Conservation (phyloP, 2,888 invertebrate species). For the Cheilosia vernalis region DNA sequence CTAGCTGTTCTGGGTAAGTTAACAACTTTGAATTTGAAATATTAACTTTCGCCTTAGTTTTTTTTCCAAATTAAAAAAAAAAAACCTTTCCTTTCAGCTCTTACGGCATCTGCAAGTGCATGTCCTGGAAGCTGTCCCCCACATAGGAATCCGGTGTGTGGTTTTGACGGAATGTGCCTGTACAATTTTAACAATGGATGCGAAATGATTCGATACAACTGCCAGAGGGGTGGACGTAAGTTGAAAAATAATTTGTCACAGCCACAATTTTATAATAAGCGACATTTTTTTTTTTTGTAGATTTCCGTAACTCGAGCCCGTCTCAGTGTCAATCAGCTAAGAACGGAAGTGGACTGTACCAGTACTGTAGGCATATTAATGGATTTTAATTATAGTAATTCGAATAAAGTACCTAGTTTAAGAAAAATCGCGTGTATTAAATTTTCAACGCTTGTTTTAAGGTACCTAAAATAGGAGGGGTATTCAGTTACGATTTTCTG, state of each 20-base stretch:
- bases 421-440: not conserved
- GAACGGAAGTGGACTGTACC: conserved; percentile 26
- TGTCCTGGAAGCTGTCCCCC: conserved; percentile 60
- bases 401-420: not conserved
- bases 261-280: not conserved
- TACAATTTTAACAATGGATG: conserved; percentile 62
- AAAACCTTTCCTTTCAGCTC: not conserved
- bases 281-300: conserved; percentile 5
- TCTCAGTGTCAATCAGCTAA: conserved; percentile 51
- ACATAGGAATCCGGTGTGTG: conserved; percentile 41
- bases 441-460: no score
- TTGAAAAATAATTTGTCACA: not conserved
- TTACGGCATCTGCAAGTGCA: conserved; percentile 15
- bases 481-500: no score
- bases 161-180: conserved; percentile 66
- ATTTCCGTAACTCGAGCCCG: conserved; percentile 46
- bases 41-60: not conserved
- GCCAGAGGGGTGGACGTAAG: conserved; percentile 56
- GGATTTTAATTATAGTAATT: conserved; percentile 32
- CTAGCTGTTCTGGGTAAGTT: conserved; percentile 40
- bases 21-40: not conserved
- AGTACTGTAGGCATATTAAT: conserved; percentile 37
- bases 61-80: not conserved
- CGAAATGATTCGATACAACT: conserved; percentile 66
- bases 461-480: no score